phyloP scores from a whole-genome alignment of 2,797 vertebrate genomes.

The Helicolenus hilgendorfi region DNA sequence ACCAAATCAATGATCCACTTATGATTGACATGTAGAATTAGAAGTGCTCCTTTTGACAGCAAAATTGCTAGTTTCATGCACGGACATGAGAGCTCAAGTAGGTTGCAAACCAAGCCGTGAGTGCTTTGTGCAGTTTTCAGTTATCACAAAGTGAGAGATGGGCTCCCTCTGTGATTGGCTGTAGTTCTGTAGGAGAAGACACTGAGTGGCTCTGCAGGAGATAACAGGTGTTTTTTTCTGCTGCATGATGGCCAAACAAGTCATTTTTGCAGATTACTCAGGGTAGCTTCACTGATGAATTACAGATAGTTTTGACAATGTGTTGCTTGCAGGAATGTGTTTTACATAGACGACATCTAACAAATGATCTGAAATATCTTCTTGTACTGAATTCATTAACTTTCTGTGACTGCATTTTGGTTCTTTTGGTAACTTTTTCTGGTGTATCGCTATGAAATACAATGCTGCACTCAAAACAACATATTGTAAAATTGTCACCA shows the following conservation, averaged over 20 bases:
- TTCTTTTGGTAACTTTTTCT: background rate
- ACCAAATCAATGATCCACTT: slow-evolving; percentile 49
- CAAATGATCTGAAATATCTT: background rate
- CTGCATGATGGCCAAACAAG: slow-evolving; percentile 10
- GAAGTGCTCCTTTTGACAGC: slow-evolving; percentile 35
- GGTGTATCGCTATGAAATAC: background rate
- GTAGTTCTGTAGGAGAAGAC: slow-evolving; percentile 25
- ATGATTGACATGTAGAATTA: slow-evolving; percentile 60
- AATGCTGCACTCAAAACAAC: slow-evolving; percentile 9
- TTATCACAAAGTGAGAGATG: slow-evolving; percentile 34
- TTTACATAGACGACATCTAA: background rate
- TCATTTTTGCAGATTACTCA: slow-evolving; percentile 26
- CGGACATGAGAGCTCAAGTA: slow-evolving; percentile 36
- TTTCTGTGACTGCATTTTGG: background rate
- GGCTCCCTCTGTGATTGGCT: slow-evolving; percentile 32
- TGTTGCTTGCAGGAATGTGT: background rate
- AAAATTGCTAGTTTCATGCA: slow-evolving; percentile 52
- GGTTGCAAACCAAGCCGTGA: slow-evolving; percentile 12
- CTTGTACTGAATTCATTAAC: background rate
- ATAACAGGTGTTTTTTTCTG: slow-evolving; percentile 32
- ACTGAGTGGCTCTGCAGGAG: slow-evolving; percentile 12
- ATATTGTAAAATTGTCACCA: background rate
- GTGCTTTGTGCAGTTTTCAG: slow-evolving; percentile 37
- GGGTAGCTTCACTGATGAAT: slow-evolving; percentile 8
- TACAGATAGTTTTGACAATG: slow-evolving; percentile 10